These are phyloP conservation scores for Scaptomyza tumidula DNA, from an alignment of 2,888 invertebrate species.

Conservation along the genomic window DNA sequence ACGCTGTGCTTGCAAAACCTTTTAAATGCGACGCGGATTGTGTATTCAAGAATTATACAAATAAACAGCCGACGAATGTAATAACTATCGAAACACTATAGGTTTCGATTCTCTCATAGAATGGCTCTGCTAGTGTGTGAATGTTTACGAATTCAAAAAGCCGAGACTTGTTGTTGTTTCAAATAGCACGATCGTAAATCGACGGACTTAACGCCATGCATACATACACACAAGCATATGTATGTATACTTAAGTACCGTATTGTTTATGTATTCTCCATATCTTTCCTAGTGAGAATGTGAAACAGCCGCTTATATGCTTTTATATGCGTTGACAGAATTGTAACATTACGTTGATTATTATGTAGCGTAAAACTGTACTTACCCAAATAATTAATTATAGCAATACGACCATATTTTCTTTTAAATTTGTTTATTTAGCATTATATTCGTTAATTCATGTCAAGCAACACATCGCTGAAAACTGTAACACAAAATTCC, in stretches of 20 bases:
- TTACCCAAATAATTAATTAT: too few species aligned
- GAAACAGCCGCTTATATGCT: background rate
- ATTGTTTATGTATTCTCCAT: background rate
- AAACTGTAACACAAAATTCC: too few species aligned
- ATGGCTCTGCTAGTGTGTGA: conserved; percentile 1
- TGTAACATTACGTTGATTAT: too few species aligned
- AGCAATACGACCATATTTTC: too few species aligned
- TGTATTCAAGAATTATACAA: background rate
- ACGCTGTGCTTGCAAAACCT: background rate
- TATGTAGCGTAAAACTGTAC: too few species aligned
- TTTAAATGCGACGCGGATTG: background rate
- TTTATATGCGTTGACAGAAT: background rate
- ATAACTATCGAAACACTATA: conserved; percentile 1
- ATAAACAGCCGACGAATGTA: background rate
- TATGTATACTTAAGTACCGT: background rate
- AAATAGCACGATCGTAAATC: background rate
- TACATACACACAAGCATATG: background rate
- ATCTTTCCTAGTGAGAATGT: background rate
- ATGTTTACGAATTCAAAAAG: conserved; percentile 5
- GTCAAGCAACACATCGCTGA: too few species aligned
- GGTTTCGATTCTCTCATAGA: background rate
- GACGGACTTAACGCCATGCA: background rate
- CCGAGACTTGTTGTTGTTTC: background rate
- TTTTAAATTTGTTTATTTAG: too few species aligned
- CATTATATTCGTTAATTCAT: too few species aligned